Base-by-base conservation (phyloP, 2,113 vertebrate species). In the Xerus inauris region DNA sequence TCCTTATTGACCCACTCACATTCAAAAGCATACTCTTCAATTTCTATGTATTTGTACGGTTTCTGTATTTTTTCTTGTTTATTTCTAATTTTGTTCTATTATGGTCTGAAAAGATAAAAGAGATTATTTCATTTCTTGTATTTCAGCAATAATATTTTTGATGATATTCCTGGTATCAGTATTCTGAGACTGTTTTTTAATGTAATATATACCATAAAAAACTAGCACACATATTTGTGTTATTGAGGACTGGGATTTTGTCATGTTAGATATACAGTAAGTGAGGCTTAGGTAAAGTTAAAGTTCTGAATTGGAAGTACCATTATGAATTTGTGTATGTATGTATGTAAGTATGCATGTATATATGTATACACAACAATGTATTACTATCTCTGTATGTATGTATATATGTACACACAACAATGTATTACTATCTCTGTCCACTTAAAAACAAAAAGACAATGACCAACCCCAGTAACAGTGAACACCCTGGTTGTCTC, bases 201-300 rank as follows among this genome's bases (percentile, higher is more conserved):
- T 64, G 28, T 82, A 40, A 77, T 77, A 77, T 77, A 77, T 40
- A n/a, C 30, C 73, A 51, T 64, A 65, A 65, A 65, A 76, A 80
- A 54, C 28, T 59, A 84, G 64, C 35, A 30, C 72, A 65, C n/a
- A 64, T 30, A 5, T 92, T 92, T 40, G 9, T 82, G 42, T 51
- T 77, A 62, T 47, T 84, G 64, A 84, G 59, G 24, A 45, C 71
- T 84, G n/a, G 59, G 51, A n/a, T 71, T 96, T 88, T 79, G 85
- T 30, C 22, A 24, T 3, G 2, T 45, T 64, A 38, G 17, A 83
- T 64, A 32, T 1, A 32, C 35, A 30, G 49, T 62, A 26, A 32
- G 24, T 38, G 32, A 69, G 7, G 54, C 81, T 73, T 69, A 87
- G 30, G 28, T 87, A 59, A 20, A 71, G 17, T 40, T 54, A 87